These are phyloP conservation scores for Gorsachius goisagi DNA, from an alignment of 2,113 vertebrate genomes.

Conservation along the genomic window DNA sequence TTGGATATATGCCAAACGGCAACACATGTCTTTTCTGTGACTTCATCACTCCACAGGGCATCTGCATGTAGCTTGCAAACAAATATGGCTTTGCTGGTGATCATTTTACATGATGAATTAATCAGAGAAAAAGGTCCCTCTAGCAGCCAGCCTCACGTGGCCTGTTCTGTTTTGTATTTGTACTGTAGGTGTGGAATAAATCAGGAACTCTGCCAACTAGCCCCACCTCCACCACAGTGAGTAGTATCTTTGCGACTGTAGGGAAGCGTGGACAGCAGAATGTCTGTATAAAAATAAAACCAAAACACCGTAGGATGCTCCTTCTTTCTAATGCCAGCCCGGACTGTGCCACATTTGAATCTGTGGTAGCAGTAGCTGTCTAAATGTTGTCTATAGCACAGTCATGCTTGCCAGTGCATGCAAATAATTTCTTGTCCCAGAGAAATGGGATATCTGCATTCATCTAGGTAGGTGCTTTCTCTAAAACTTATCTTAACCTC, in stretches of 20 bases:
- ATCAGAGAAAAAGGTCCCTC: slow-evolving; percentile 40
- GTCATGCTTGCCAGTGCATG: background rate
- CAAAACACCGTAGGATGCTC: slow-evolving; percentile 15
- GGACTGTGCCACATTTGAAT: background rate
- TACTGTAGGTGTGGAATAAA: slow-evolving; percentile 76
- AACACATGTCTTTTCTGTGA: slow-evolving; percentile 40
- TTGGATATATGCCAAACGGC: background rate
- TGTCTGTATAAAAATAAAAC: slow-evolving; percentile 32
- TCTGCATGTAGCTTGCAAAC: slow-evolving; percentile 58
- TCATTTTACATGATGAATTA: slow-evolving; percentile 54
- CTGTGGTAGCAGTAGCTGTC: background rate
- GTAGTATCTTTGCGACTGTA: slow-evolving; percentile 56
- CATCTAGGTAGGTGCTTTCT: background rate
- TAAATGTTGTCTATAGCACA: slow-evolving; percentile 4
- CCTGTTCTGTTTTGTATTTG: slow-evolving; percentile 67
- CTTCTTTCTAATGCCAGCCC: slow-evolving; percentile 6
- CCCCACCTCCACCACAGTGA: slow-evolving; percentile 75
- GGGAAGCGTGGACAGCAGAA: slow-evolving; percentile 53
- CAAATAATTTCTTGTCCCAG: background rate
- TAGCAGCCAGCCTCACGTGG: slow-evolving; percentile 53
- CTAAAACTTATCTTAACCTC: background rate
- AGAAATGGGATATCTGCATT: background rate
- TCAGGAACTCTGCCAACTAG: slow-evolving; percentile 76
- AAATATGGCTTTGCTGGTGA: slow-evolving; percentile 60
- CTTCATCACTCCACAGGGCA: slow-evolving; percentile 49